These are phyloP conservation scores for Neosalanx taihuensis DNA, from an alignment of 2,797 vertebrate species.

Conservation along the genomic window DNA sequence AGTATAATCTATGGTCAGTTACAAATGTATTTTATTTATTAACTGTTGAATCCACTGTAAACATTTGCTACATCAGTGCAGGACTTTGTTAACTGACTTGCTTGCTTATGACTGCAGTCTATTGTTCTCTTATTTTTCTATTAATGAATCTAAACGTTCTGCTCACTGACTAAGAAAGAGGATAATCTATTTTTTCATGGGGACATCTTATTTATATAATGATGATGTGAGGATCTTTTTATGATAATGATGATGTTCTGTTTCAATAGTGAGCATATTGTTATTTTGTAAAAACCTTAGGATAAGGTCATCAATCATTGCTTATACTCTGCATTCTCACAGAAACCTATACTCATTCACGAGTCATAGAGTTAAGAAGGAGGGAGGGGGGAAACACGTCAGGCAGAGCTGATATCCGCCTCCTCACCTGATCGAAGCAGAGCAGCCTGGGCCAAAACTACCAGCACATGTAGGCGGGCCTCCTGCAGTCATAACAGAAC, in stretches of 20 bases:
- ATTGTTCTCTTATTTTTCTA: no score
- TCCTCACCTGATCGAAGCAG: conserved; percentile 27
- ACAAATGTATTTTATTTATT: no score
- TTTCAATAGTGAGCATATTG: conserved; percentile 41
- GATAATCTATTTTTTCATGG: conserved; percentile 9
- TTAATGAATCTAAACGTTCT: no score
- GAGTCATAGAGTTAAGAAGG: conserved; percentile 39
- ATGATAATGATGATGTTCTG: conserved; percentile 22
- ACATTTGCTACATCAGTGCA: no score
- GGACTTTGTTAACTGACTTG: no score
- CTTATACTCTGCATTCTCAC: background rate
- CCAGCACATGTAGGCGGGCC: conserved; percentile 43
- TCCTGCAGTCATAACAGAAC: conserved; percentile 47
- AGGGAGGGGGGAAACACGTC: conserved; percentile 3
- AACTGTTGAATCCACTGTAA: no score
- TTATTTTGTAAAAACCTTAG: conserved; percentile 23
- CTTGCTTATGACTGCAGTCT: no score
- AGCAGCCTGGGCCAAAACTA: conserved; percentile 37
- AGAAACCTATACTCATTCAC: conserved; percentile 25
- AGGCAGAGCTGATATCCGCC: background rate
- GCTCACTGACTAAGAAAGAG: no score
- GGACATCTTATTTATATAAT: background rate
- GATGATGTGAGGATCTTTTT: background rate
- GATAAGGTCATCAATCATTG: conserved; percentile 14
- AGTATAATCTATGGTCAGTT: no score